Evolutionary conservation across 2,113 vertebrate genomes (phyloP).

Genomic region (Pachycephala philippinensis): DNA sequence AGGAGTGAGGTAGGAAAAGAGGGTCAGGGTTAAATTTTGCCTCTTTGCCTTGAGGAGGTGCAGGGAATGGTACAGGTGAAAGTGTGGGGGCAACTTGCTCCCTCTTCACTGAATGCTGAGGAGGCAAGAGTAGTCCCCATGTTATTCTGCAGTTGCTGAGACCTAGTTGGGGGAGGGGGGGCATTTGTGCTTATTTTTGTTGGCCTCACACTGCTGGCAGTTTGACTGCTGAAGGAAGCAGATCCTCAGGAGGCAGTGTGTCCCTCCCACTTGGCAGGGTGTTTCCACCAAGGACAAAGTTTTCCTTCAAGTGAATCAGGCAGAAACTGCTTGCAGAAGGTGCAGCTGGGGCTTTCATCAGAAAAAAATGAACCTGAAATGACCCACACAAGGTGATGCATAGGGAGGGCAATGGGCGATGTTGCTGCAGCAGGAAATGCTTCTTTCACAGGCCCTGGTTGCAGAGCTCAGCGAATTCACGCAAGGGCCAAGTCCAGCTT

Average conservation of each 20-base stretch:
- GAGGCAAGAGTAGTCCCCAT: not conserved
- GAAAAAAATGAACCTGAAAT: not conserved
- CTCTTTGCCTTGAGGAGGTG: not conserved
- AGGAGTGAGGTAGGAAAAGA: rapidly evolving
- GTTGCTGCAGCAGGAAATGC: not conserved
- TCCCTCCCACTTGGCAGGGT: not conserved
- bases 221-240: not conserved
- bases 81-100: rapidly evolving
- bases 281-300: conserved; percentile 13
- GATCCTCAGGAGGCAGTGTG: not conserved
- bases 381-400: not conserved
- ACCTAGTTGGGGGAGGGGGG: rapidly evolving
- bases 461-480: not conserved
- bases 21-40: not conserved
- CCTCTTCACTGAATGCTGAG: rapidly evolving
- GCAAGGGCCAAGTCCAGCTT: not conserved
- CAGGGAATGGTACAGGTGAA: not conserved
- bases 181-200: not conserved
- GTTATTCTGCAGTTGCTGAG: not conserved
- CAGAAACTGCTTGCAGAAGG: not conserved
- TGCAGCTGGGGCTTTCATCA: not conserved
- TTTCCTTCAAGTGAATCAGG: conserved; percentile 10
- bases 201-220: not conserved
- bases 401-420: not conserved
- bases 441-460: rapidly evolving